These are phyloP conservation scores for Balearica regulorum DNA, from an alignment of 2,797 vertebrate species.

Conservation along the genomic window DNA sequence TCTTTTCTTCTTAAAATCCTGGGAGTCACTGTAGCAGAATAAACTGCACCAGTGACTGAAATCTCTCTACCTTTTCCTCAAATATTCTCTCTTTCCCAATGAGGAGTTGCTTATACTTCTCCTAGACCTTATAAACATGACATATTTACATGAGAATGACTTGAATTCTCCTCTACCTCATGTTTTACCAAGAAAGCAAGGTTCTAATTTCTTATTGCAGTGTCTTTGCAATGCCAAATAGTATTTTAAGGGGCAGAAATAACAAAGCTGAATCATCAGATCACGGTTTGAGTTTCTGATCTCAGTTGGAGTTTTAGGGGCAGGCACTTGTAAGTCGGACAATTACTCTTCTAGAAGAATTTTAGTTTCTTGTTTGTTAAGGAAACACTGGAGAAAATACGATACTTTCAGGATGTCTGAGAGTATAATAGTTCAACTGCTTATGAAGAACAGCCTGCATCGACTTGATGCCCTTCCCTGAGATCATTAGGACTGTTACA, in stretches of 20 bases:
- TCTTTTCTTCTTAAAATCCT: background rate
- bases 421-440: background rate
- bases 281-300: background rate
- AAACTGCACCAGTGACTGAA: background rate
- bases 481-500: background rate
- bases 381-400: background rate
- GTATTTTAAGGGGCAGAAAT: background rate
- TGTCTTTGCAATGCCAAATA: background rate
- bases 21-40: background rate
- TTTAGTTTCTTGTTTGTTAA: background rate
- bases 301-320: background rate
- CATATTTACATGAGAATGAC: background rate
- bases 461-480: background rate
- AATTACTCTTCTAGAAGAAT: background rate
- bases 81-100: background rate
- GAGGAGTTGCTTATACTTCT: background rate
- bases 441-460: background rate
- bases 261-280: constrained; percentile 2
- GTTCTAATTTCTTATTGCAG: background rate
- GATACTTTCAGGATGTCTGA: background rate
- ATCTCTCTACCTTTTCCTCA: background rate
- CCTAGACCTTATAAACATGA: background rate
- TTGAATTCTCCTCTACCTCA: background rate
- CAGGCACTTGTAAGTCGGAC: background rate
- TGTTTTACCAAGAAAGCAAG: background rate